Conservation (phyloP, 2,888 invertebrate genomes). For the Cacoxenus indagator region DNA sequence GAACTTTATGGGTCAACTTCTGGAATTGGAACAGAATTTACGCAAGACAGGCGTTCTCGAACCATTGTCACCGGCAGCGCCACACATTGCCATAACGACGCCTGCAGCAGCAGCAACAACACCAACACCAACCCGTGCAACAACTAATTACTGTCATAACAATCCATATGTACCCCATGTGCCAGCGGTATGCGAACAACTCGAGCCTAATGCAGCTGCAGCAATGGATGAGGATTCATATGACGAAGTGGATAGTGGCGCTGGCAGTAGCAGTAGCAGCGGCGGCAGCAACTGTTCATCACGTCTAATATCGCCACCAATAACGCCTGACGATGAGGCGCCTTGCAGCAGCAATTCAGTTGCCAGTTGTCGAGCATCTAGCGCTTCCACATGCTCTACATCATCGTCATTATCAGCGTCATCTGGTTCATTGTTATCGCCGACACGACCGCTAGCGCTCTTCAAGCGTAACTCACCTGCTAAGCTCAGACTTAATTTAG, state of each 20-base stretch:
- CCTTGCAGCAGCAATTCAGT: conserved; percentile 39
- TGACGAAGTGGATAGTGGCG: conserved; percentile 55
- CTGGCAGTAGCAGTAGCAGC: conserved; percentile 50
- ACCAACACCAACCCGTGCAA: conserved; percentile 21
- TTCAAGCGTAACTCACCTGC: conserved; percentile 66
- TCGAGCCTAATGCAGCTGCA: conserved; percentile 41
- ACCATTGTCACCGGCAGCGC: conserved; percentile 51
- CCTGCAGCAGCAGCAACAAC: conserved; percentile 28
- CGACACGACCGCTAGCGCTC: conserved; percentile 50
- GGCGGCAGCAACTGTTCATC: conserved; percentile 62
- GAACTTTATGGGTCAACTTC: conserved; percentile 92
- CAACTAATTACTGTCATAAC: conserved; percentile 9
- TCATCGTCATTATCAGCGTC: conserved; percentile 11
- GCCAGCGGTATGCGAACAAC: conserved; percentile 50
- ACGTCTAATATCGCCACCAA: conserved; percentile 64
- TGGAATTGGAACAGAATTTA: conserved; percentile 84
- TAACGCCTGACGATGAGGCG: conserved; percentile 59
- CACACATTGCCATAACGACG: conserved; percentile 27
- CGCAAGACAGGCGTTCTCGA: conserved; percentile 69
- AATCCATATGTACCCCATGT: no score
- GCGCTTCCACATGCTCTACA: conserved; percentile 36
- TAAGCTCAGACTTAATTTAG: conserved; percentile 62
- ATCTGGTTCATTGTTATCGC: conserved; percentile 40
- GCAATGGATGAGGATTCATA: conserved; percentile 55
- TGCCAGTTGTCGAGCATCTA: conserved; percentile 37